Base-by-base conservation (phyloP, 1,140 invertebrate genomes). In the Papilio polytes region DNA sequence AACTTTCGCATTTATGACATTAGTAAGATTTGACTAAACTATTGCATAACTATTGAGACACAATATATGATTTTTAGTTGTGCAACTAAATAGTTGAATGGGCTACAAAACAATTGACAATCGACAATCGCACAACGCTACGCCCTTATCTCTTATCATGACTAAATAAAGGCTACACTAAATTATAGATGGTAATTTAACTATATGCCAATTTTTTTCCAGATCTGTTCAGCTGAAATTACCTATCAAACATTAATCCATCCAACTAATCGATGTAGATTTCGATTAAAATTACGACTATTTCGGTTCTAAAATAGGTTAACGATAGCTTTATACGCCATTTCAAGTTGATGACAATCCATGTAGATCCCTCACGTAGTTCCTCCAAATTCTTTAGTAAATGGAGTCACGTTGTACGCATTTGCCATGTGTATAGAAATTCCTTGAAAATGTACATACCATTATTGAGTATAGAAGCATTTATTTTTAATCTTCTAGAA, bases 341-440 rank as follows among this genome's bases (percentile, higher is more conserved):
- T 70, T 36, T 3, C 26, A 70, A 70, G 22, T 13, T 1, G 13
- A 70, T 31, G 63, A 31, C 63, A 31, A 70, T 70, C 26, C 26
- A 12, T 1, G 22, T 70, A 31, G 22, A 31, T 70, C 63, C 63
- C 26, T 26, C 63, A 70, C 63, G 63, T 70, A 70, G 20, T 70
- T 20, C 13, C 63, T 12, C 63, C 63, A 70, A 70, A 70, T 70
- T 70, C 63, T 31, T 31, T 13, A 31, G 63, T 70, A 31, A 70
- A 70, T 70, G 22, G 26, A 70, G 26, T 26, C 63, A 70, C 63
- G 63, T 70, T 70, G 63, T 26, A 70, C 63, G 63, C 26, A 70
- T 70, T 70, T 70, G 63, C 63, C 63, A 70, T 12, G 63, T 70
- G 26, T 15, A 31, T 31, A 70, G 63, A 26, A 70, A 70, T 70